A percentile compares a stretch with the other conserved stretches of the same genome.
Evolutionary conservation across 2,113 vertebrate species (phyloP).

Genomic region (Thalassarche chlororhynchos): DNA sequence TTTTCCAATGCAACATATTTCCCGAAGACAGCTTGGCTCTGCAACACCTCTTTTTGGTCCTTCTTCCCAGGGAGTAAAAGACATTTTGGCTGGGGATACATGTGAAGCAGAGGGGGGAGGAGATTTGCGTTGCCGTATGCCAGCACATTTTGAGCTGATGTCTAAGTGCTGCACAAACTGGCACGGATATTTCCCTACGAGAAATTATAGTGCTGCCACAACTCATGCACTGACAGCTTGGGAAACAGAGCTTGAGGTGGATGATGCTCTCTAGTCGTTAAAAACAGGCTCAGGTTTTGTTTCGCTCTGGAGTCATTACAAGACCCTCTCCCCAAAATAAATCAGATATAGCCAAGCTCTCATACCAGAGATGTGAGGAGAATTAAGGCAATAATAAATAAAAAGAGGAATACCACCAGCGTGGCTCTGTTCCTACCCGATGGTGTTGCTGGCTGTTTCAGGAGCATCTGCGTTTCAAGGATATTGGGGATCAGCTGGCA

Average conservation of each 20-base stretch:
- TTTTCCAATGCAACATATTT: not conserved
- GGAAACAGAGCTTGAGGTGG: not conserved
- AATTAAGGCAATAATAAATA: not conserved
- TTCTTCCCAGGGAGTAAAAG: not conserved
- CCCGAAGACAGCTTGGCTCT: not conserved
- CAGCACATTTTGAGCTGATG: not conserved
- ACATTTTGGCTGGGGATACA: not conserved
- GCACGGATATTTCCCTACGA: rapidly evolving
- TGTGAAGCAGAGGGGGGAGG: rapidly evolving
- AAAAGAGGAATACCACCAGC: not conserved
- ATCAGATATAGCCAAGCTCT: rapidly evolving
- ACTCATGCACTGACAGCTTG: not conserved
- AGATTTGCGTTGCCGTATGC: not conserved
- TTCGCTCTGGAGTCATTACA: not conserved
- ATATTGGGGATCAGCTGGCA: not conserved
- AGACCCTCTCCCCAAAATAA: not conserved
- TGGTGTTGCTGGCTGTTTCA: not conserved
- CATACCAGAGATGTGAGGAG: not conserved
- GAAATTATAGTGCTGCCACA: not conserved
- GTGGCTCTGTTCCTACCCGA: not conserved
- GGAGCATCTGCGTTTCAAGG: not conserved
- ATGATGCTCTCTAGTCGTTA: not conserved
- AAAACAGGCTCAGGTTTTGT: not conserved
- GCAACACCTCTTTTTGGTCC: not conserved
- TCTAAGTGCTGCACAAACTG: not conserved